These are phyloP conservation scores for Patella vulgata DNA, from an alignment of 1,140 invertebrate species.

Conservation along the genomic window DNA sequence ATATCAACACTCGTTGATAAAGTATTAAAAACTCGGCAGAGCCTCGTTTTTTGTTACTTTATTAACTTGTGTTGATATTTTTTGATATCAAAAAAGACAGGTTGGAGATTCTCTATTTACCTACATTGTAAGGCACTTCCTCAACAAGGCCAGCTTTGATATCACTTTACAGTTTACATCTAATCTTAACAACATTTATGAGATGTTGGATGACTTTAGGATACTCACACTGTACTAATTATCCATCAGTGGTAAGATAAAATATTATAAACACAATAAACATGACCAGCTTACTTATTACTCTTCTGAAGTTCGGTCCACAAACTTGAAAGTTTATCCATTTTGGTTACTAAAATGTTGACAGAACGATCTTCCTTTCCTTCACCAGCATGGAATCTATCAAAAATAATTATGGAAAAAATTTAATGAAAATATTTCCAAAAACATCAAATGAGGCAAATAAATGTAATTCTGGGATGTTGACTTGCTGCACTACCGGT, in stretches of 20 bases:
- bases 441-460: constrained; percentile 2
- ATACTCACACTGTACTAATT: too few relatives aligned
- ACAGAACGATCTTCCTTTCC: too few relatives aligned
- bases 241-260: not conserved
- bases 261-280: not conserved
- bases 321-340: constrained; percentile 38
- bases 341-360: constrained; percentile 5
- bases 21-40: too few relatives aligned
- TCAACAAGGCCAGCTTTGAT: not conserved
- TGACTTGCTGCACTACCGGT: too few relatives aligned
- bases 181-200: not conserved
- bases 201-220: not conserved
- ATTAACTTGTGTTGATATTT: too few relatives aligned
- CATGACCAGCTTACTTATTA: constrained; percentile 26
- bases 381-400: too few relatives aligned
- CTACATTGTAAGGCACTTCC: not conserved
- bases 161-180: not conserved
- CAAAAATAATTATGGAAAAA: too few relatives aligned
- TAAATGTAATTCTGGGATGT: too few relatives aligned
- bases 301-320: constrained; percentile 39
- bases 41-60: too few relatives aligned
- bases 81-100: too few relatives aligned
- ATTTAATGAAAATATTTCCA: not conserved
- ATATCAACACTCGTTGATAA: too few relatives aligned
- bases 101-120: too few relatives aligned